These are phyloP conservation scores for Hyposoter dolosus DNA, from an alignment of 2,888 invertebrate species.

Conservation along the genomic window DNA sequence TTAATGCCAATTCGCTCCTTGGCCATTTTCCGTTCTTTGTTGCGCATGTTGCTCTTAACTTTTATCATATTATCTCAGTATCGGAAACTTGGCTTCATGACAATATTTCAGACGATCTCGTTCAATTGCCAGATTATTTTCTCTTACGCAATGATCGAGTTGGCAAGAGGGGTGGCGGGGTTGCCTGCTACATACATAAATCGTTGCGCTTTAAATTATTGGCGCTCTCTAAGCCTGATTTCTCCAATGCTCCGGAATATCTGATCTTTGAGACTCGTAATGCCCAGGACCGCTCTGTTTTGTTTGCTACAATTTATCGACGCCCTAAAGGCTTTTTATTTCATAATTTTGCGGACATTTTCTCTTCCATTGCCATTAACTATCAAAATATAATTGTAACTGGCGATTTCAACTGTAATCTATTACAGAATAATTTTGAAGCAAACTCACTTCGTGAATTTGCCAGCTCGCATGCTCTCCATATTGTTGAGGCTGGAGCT, in stretches of 20 bases:
- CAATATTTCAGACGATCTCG: neutral
- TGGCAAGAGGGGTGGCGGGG: neutral
- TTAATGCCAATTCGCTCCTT: neutral
- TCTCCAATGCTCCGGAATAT: constrained; percentile 32
- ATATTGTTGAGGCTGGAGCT: neutral
- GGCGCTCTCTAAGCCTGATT: neutral
- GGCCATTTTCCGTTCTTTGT: neutral
- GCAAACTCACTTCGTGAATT: neutral
- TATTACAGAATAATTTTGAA: neutral
- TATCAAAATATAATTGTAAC: constrained; percentile 22
- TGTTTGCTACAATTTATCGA: constrained; percentile 21
- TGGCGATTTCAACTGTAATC: constrained; percentile 35
- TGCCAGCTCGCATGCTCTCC: neutral
- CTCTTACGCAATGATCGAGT: constrained; percentile 37
- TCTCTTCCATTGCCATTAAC: neutral
- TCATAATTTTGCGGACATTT: neutral
- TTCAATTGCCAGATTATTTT: constrained; percentile 7
- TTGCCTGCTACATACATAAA: constrained; percentile 46
- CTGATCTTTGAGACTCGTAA: neutral
- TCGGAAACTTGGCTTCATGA: constrained; percentile 24
- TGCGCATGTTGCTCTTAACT: neutral
- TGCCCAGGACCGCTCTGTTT: neutral
- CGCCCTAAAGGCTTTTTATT: constrained; percentile 12
- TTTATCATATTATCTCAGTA: constrained; percentile 4
- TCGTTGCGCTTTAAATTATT: constrained; percentile 15